Evolutionary conservation across 37 sponge, comb jelly and placozoan species (phyloP).

Genomic region (Halichondria panicea): DNA sequence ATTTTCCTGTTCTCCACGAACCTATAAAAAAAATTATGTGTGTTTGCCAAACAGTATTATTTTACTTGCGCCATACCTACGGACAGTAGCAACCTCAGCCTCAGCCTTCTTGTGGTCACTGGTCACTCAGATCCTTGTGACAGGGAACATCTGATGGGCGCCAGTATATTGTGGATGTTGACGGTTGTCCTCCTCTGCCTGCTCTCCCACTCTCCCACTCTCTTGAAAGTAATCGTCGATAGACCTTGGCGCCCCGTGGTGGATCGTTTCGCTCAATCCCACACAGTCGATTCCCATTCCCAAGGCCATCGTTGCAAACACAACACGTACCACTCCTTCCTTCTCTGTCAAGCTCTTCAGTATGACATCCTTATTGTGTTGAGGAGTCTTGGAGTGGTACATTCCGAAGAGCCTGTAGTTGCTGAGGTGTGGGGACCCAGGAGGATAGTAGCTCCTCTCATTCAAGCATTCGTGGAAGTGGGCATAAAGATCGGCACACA

Average conservation of each 20-base stretch:
- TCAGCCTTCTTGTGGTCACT: too few species aligned
- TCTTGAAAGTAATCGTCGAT: conserved; percentile 46
- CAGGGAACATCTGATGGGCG: too few species aligned
- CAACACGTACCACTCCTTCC: conserved; percentile 49
- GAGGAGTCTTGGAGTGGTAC: conserved; percentile 41
- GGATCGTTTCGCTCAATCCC: conserved; percentile 37
- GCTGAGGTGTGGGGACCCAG: conserved; percentile 23
- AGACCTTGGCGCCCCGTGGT: conserved; percentile 46
- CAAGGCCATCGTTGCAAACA: conserved; percentile 62
- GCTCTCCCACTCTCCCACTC: conserved; percentile 25
- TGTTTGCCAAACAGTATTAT: too few species aligned
- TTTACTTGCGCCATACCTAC: too few species aligned
- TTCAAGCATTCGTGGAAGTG: conserved; percentile 22
- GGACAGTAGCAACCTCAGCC: too few species aligned
- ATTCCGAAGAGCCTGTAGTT: conserved; percentile 40
- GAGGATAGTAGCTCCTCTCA: conserved; percentile 29
- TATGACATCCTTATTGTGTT: conserved; percentile 36
- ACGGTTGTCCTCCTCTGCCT: too few species aligned
- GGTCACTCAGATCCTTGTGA: too few species aligned
- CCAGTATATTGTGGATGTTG: too few species aligned
- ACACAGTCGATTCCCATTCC: conserved; percentile 45
- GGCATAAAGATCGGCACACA: conserved; percentile 45
- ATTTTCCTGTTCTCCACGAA: too few species aligned
- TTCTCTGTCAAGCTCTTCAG: conserved; percentile 18
- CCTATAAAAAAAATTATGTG: too few species aligned